Percentiles rank a stretch among this genome's conserved stretches.
Evolutionary conservation across 2,113 vertebrate species (phyloP).

Genomic region (Triplophysa tibetana): DNA sequence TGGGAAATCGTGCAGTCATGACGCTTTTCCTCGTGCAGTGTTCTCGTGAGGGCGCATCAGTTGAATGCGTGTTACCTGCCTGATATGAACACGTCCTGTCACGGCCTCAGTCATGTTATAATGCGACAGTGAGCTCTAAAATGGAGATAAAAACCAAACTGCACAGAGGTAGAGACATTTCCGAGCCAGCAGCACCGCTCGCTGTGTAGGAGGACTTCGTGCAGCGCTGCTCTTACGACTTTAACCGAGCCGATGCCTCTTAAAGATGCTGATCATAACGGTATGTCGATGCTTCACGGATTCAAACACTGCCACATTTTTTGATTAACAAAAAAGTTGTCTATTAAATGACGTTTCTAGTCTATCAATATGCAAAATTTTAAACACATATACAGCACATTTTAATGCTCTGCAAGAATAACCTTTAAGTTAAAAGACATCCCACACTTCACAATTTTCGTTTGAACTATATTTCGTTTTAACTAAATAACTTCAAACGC

Average conservation of each 20-base stretch:
- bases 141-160: constrained; percentile 65
- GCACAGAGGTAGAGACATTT: constrained; percentile 47
- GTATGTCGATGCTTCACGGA: too few species aligned
- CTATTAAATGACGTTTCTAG: not conserved
- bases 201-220: constrained; percentile 71
- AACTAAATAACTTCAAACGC: too few species aligned
- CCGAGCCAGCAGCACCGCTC: constrained; percentile 73
- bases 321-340: too few species aligned
- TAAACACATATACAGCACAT: too few species aligned
- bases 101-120: constrained; percentile 57
- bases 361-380: too few species aligned
- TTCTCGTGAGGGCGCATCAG: constrained; percentile 58
- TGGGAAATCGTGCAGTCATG: not conserved
- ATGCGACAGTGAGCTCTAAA: constrained; percentile 65
- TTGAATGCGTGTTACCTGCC: constrained; percentile 68
- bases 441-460: too few species aligned
- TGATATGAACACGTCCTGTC: constrained; percentile 58
- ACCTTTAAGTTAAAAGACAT: too few species aligned
- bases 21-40: constrained; percentile 48
- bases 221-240: constrained; percentile 49
- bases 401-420: too few species aligned
- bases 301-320: too few species aligned
- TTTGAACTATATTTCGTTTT: too few species aligned
- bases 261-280: not conserved
- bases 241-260: not conserved